phyloP scores from a whole-genome alignment of 1,140 invertebrate genomes.

The Branchinecta lynchi region DNA sequence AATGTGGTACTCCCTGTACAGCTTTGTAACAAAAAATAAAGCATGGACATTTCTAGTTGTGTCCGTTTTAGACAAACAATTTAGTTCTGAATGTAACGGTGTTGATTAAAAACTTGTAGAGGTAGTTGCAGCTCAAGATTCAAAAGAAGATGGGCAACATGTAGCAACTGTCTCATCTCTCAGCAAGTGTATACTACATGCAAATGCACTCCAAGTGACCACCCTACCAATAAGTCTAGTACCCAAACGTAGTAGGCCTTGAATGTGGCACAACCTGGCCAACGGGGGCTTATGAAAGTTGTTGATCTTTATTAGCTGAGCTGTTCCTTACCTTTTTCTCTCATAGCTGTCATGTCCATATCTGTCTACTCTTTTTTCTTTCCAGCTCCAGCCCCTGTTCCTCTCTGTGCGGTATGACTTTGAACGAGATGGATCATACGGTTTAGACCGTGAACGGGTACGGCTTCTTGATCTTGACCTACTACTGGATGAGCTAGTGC shows the following conservation, averaged over 20 bases:
- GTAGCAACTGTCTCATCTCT: too few species aligned
- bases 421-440: neutral
- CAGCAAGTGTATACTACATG: neutral
- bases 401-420: neutral
- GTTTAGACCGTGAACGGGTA: neutral
- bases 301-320: neutral
- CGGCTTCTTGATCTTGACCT: neutral
- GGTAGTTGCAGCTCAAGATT: too few species aligned
- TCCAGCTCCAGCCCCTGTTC: slow-evolving; percentile 6
- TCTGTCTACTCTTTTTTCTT: slow-evolving; percentile 1
- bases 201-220: neutral
- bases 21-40: too few species aligned
- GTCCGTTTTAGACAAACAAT: too few species aligned
- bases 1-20: too few species aligned
- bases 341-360: slow-evolving; percentile 9
- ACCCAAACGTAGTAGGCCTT: neutral
- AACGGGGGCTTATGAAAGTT: neutral
- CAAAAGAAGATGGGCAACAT: too few species aligned
- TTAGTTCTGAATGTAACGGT: too few species aligned
- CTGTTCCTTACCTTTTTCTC: neutral
- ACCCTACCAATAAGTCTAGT: neutral
- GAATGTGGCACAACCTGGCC: neutral
- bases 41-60: too few species aligned
- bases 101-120: too few species aligned
- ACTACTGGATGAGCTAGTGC: neutral